Percentiles rank a stretch among this genome's conserved stretches.
Evolutionary conservation across 2,797 vertebrate species (phyloP).

Genomic region (Pangasius larnaudii): DNA sequence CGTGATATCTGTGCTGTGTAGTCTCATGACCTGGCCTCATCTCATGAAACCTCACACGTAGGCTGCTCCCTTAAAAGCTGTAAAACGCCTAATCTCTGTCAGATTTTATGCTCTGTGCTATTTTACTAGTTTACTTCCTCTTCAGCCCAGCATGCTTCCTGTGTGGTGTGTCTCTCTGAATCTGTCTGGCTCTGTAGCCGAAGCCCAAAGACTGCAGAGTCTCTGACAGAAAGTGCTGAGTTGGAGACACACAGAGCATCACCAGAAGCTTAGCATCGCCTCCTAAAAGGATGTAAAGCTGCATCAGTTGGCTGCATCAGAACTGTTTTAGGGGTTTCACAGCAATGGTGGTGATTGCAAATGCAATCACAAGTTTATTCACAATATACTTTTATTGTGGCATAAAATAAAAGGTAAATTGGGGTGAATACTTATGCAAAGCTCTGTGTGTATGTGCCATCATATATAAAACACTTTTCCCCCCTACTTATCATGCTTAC

Average conservation of each 20-base stretch:
- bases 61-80: conserved; percentile 3
- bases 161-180: conserved; percentile 71
- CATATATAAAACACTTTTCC: neutral
- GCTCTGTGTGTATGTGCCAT: neutral
- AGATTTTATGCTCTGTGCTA: neutral
- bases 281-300: conserved; percentile 66
- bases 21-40: conserved; percentile 19
- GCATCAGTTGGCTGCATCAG: neutral
- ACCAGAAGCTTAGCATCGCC: conserved; percentile 85
- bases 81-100: neutral
- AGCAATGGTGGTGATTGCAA: neutral
- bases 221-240: conserved; percentile 78
- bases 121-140: conserved; percentile 60
- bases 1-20: conserved; percentile 5
- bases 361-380: neutral
- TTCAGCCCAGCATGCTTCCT: conserved; percentile 69
- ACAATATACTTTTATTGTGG: neutral
- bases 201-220: conserved; percentile 83
- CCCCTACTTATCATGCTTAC: conserved; percentile 61
- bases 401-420: neutral
- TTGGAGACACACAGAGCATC: conserved; percentile 84
- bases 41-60: conserved; percentile 18
- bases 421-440: neutral
- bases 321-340: neutral
- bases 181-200: conserved; percentile 77